Percentiles rank a stretch among this genome's conserved stretches.
phyloP scores from a whole-genome alignment of 2,113 vertebrate species.

The sheep (Ovis aries) region ARS-UI_Ramb_v3.0 NC_056065.1:41420501-41421000 shows the following conservation, averaged over 20 bases:
- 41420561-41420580: not conserved
- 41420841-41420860: not conserved
- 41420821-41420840: not conserved
- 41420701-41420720: slow-evolving; percentile 81
- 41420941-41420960: not conserved
- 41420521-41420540: not conserved
- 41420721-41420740: slow-evolving; percentile 83
- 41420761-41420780: slow-evolving; percentile 98
- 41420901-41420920: not conserved
- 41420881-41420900: not conserved
- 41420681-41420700: slow-evolving; percentile 68
- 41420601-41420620: fast-evolving
- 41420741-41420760: slow-evolving; percentile 88
- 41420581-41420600: fast-evolving
- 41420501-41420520: not conserved
- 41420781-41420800: slow-evolving; percentile 61
- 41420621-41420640: fast-evolving
- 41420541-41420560: not conserved
- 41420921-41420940: not conserved
- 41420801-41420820: not conserved
- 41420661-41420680: slow-evolving; percentile 75
- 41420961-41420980: not conserved
- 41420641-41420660: not conserved
- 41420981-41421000: not conserved
- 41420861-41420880: not conserved